Evolutionary conservation across 2,888 invertebrate species (phyloP), one percentile per base, ranked within the genome.

Genomic region (Corythucha ciliata): DNA sequence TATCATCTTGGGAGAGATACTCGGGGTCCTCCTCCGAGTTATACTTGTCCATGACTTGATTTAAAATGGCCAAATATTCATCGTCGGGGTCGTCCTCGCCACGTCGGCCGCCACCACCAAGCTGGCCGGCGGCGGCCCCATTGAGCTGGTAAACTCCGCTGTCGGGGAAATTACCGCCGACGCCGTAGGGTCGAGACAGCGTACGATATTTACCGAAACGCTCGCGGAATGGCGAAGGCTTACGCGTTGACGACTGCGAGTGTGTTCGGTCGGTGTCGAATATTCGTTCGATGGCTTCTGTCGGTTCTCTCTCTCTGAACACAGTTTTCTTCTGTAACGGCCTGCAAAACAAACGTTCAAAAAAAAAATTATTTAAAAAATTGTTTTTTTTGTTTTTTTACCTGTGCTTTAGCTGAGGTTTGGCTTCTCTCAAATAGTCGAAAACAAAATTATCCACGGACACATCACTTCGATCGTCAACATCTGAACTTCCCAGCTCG

Each of bases 41-140:
- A 60, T 77, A 77, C 62, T 76, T 76, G 25, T 74, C 72, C 74
- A 75, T 78, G 8, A 78, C 67, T 57, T 75, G 72, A 48, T 73
- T 70, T 39, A 79, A 63, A 18, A 76, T 67, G 37, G 74, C 66
- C 5, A 74, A 71, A 59, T 77, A 78, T 58, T 75, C 73, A 49
- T 71, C 71, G 57, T 72, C 70, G 33, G 68, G n/a, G n/a, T n/a
- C 64, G 21, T 65, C 32, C 24, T 61, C 62, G 20, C 62, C 63
- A n/a, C 48, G 41, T 32, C 32, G 39, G 24, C 51, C 53, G 14
- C 55, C 33, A 20, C 55, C 41, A 18, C 51, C 49, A 10, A 58
- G 37, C n/a, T n/a, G n/a, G n/a, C n/a, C n/a, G n/a, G n/a, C n/a
- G n/a, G n/a, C n/a, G n/a, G n/a, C n/a, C n/a, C n/a, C n/a, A n/a